Evolutionary conservation across 2,113 vertebrate species (phyloP), one percentile per base, ranked within the genome.

Genomic region (Bubalus kerabau): DNA sequence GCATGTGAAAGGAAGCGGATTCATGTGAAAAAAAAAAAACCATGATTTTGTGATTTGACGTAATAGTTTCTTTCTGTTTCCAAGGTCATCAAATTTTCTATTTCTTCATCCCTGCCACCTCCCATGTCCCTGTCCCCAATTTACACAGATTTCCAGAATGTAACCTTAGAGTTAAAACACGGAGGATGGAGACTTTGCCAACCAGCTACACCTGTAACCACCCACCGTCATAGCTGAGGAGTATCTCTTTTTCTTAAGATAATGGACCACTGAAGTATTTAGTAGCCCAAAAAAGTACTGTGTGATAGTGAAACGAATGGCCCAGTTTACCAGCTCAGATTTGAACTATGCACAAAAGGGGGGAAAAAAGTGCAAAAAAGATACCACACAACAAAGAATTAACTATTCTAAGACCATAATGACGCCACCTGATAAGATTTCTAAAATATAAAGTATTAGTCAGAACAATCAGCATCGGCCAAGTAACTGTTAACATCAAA

Each of bases 1-100:
- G 95, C 93, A 95, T 98, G 91, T 96, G 98, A 96, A 97, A 94
- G 89, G 83, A 87, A 17, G 86, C 46, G 97, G 98, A 98, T 96
- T 90, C 97, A 97, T 23, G 59, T 23, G 5, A 16, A 43, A 54
- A 80, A 24, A n/a, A 43, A 36, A 36, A 36, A 36, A 36, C 36
- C 36, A 36, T 36, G 16, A 64, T 36, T 13, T 8, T 52, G 30
- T 54, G 67, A 56, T 87, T 1, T 43, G 15, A 83, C 4, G 4
- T 23, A 56, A 40, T 19, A 81, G 7, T 30, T 71, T 48, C 40
- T 80, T 89, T 71, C 54, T 82, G 30, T 83, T 78, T 95, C 54
- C 83, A 90, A 91, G 59, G 52, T 54, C 32, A 28, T 13, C 17
- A n/a, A 30, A 5, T n/a, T 94, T 76, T 91, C 36, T 64, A 46